phyloP scores from a whole-genome alignment of 2,113 vertebrate genomes.

The Nyctereutes procyonoides region DNA sequence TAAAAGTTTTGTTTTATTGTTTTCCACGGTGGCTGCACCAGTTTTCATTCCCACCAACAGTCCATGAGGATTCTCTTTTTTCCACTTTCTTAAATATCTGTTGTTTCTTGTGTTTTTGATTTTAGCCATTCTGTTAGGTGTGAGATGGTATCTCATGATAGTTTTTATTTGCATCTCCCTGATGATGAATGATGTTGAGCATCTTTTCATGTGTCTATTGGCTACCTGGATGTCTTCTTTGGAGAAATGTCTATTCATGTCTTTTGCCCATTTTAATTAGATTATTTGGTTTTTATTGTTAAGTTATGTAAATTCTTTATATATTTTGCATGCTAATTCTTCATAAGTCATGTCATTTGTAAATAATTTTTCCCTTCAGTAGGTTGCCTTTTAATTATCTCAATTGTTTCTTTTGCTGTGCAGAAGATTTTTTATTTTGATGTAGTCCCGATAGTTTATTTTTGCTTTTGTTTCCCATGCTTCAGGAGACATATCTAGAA shows the following conservation, averaged over 20 bases:
- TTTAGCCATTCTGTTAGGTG: neutral
- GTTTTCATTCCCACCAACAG: neutral
- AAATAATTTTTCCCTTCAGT: neutral
- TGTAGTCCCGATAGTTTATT: neutral
- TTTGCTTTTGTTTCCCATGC: neutral
- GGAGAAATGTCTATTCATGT: neutral
- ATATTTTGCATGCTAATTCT: neutral
- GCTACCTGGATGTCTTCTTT: neutral
- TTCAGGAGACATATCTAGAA: neutral
- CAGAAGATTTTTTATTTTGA: neutral
- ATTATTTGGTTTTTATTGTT: neutral
- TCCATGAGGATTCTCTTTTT: neutral
- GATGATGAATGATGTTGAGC: neutral
- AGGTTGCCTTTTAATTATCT: neutral
- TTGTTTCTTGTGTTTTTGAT: neutral
- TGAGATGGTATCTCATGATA: neutral
- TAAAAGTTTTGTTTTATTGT: too few species aligned
- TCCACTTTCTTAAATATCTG: neutral
- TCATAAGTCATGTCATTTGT: neutral
- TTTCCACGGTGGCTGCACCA: neutral
- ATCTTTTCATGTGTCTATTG: neutral
- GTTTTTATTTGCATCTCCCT: neutral
- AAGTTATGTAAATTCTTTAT: neutral
- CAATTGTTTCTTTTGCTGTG: neutral
- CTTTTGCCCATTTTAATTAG: neutral